phyloP scores from a whole-genome alignment of 2,888 invertebrate species.

The Scaptodrosophila latifasciaeformis region DNA sequence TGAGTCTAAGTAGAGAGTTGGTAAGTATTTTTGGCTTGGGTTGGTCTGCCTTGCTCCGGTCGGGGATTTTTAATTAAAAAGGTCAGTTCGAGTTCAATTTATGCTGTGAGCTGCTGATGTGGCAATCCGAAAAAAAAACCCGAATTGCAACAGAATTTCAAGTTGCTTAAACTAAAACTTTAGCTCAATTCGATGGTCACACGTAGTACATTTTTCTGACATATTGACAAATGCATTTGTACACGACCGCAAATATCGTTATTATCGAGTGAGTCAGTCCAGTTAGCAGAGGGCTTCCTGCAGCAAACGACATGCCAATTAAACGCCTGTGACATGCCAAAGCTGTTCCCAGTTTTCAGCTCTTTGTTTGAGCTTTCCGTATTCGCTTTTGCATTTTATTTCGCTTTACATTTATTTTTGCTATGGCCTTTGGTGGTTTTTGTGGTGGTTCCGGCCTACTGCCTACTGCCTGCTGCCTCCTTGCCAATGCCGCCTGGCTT shows the following conservation, averaged over 20 bases:
- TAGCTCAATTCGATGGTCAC: background rate
- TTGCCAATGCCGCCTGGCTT: conserved; percentile 33
- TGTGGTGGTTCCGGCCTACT: conserved; percentile 40
- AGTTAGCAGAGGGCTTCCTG: conserved; percentile 28
- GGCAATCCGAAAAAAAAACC: too few species aligned
- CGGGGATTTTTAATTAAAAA: conserved; percentile 56
- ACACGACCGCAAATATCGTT: conserved; percentile 62
- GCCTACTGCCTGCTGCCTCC: too few species aligned
- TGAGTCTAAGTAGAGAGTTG: conserved; percentile 24
- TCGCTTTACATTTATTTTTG: conserved; percentile 26
- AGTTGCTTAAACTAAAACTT: conserved; percentile 5
- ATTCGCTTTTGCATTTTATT: conserved; percentile 1
- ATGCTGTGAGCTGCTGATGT: conserved; percentile 45
- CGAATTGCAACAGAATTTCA: too few species aligned
- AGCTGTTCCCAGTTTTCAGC: background rate
- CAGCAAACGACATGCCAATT: conserved; percentile 55
- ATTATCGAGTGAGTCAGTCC: conserved; percentile 31
- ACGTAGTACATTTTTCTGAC: conserved; percentile 53
- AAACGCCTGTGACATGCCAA: conserved; percentile 38
- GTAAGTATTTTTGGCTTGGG: conserved; percentile 19
- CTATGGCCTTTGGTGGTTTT: conserved; percentile 22
- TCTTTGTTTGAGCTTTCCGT: conserved; percentile 27
- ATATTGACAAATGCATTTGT: conserved; percentile 56
- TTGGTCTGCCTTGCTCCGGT: conserved; percentile 1
- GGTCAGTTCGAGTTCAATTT: conserved; percentile 56